Conservation (phyloP, 2,888 invertebrate species). For the Drosophila fulvimacula region DNA sequence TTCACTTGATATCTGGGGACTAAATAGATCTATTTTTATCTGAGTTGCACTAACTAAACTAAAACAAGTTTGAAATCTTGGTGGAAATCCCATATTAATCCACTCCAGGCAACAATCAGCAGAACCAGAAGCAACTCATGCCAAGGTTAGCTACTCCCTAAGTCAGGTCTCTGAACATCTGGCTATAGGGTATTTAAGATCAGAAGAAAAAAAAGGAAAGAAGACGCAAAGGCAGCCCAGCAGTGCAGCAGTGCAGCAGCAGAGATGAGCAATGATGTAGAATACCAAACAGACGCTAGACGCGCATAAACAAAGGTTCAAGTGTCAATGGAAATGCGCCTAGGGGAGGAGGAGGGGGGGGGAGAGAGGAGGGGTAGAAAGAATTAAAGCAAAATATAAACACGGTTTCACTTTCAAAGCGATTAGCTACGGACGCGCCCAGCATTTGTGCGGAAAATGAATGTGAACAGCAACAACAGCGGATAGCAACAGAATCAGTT, state of each 20-base stretch:
- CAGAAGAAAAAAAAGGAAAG: background rate
- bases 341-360: no score
- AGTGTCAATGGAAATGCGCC: slow-evolving; percentile 61
- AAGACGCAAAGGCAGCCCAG: background rate
- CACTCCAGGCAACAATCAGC: no score
- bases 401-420: slow-evolving; percentile 82
- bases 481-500: slow-evolving; percentile 15
- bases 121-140: no score
- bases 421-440: slow-evolving; percentile 76
- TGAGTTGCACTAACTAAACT: background rate
- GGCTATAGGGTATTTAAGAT: slow-evolving; percentile 40
- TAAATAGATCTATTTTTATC: no score
- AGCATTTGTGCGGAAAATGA: slow-evolving; percentile 62
- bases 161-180: no score
- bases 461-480: slow-evolving; percentile 12
- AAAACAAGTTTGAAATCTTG: background rate
- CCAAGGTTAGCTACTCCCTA: no score
- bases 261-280: background rate
- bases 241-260: no score
- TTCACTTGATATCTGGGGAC: no score
- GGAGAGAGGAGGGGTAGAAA: slow-evolving; percentile 29
- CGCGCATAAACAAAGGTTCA: slow-evolving; percentile 59
- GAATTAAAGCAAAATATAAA: slow-evolving; percentile 71
- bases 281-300: slow-evolving; percentile 51
- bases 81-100: no score